Evolutionary conservation across 2,888 invertebrate species (phyloP), one percentile per base, ranked within the genome.

Genomic region (Strigamia transsilvanica): DNA sequence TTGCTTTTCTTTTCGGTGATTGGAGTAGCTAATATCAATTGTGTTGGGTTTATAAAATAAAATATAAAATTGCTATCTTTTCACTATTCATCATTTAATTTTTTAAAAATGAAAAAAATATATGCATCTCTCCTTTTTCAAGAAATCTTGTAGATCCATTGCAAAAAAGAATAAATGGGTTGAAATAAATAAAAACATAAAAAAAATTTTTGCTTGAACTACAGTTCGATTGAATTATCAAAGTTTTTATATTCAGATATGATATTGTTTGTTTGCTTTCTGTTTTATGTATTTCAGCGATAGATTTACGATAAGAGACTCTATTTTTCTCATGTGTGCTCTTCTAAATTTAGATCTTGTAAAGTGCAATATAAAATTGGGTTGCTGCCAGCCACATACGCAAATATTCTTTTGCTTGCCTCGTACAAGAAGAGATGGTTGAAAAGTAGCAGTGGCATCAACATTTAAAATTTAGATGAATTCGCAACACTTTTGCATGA

Each of bases 381-480:
- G 51, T 51, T 51, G 51, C 51, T 51, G 51, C 51, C 51, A 51
- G 51, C 51, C 51, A 51, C 51, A 51, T 51, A 51, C 51, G 51
- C 51, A 51, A 51, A 51, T 51, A 51, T 51, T 51, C 51, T 51
- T 51, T 51, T 51, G 51, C 51, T 51, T 51, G 51, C 51, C 18
- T 51, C 51, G 51, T 51, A 51, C 51, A 51, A 51, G 51, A 51
- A 51, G 51, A 51, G 51, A 51, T 51, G 51, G 51, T n/a, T 51
- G 51, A 51, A 51, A 51, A 51, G 51, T 51, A 51, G 51, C 51
- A 77, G 38, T 32, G 38, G 38, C 38, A 77, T 34, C 32, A 38
- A 77, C 77, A 77, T 77, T 77, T 77, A 77, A 77, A 77, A 77
- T 77, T 77, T 77, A 77, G 77, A 77, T 77, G 77, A 77, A 77